Conservation (phyloP, 2,797 vertebrate genomes). For the Syngnathus acus region DNA sequence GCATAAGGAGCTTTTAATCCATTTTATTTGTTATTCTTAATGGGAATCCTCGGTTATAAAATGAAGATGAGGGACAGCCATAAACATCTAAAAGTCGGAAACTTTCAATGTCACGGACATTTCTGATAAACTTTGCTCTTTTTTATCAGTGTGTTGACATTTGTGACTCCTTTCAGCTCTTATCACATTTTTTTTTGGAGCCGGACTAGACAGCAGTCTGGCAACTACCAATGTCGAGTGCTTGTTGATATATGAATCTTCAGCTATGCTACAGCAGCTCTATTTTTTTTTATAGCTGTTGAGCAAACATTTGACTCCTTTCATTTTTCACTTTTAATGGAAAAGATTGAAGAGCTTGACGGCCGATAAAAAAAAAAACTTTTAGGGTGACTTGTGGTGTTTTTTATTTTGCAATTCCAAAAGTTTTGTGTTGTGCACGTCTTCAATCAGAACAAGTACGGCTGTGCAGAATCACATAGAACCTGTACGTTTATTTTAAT, state of each 20-base stretch:
- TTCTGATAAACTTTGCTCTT: slow-evolving; percentile 31
- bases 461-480: too few relatives aligned
- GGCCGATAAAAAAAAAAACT: not conserved
- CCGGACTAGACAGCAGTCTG: slow-evolving; percentile 31
- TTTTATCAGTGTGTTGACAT: slow-evolving; percentile 40
- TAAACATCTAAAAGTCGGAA: slow-evolving; percentile 17
- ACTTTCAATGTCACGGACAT: slow-evolving; percentile 16
- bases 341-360: not conserved
- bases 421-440: too few relatives aligned
- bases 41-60: too few relatives aligned
- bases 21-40: not conserved
- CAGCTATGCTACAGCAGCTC: not conserved
- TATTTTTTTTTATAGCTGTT: not conserved
- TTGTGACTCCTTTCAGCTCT: slow-evolving; percentile 32
- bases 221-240: slow-evolving; percentile 11
- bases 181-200: slow-evolving; percentile 20
- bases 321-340: not conserved
- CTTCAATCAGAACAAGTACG: too few relatives aligned
- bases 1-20: not conserved
- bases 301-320: not conserved
- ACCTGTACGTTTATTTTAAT: too few relatives aligned
- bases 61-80: too few relatives aligned
- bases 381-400: too few relatives aligned
- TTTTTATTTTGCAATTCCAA: too few relatives aligned
- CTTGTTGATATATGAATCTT: not conserved